These are phyloP conservation scores for Rhingia campestris DNA, from an alignment of 2,888 invertebrate genomes.

Conservation along the genomic window DNA sequence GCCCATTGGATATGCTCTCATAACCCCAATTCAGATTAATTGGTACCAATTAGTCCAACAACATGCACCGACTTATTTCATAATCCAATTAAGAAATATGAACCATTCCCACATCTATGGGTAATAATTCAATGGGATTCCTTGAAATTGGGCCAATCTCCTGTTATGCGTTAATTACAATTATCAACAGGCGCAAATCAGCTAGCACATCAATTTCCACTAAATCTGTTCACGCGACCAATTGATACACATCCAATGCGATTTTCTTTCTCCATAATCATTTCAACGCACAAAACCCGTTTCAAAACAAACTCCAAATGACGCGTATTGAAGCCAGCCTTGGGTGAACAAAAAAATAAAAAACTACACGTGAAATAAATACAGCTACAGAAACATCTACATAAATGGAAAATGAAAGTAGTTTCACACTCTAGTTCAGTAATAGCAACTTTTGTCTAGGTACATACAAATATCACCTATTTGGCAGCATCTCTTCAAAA, in stretches of 20 bases:
- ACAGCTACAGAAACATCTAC: slow-evolving; percentile 33
- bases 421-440: slow-evolving; percentile 56
- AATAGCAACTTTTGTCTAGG: slow-evolving; percentile 17
- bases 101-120: neutral
- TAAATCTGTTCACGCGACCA: slow-evolving; percentile 10
- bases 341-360: slow-evolving; percentile 2
- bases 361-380: slow-evolving; percentile 21
- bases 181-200: slow-evolving; percentile 6
- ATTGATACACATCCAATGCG: neutral
- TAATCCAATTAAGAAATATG: neutral
- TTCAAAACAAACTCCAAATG: slow-evolving; percentile 12
- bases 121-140: neutral
- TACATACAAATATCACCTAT: slow-evolving; percentile 32
- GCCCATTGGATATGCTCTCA: no score
- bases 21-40: no score
- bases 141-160: slow-evolving; percentile 17
- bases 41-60: no score
- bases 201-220: neutral
- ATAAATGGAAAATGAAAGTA: slow-evolving; percentile 70
- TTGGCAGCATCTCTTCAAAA: slow-evolving; percentile 40
- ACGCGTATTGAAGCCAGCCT: slow-evolving; percentile 6
- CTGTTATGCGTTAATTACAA: slow-evolving; percentile 14
- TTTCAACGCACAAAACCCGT: slow-evolving; percentile 29
- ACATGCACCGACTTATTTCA: no score
- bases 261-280: slow-evolving; percentile 8